Evolutionary conservation across 2,797 vertebrate species (phyloP).

Genomic region (Todus mexicanus): DNA sequence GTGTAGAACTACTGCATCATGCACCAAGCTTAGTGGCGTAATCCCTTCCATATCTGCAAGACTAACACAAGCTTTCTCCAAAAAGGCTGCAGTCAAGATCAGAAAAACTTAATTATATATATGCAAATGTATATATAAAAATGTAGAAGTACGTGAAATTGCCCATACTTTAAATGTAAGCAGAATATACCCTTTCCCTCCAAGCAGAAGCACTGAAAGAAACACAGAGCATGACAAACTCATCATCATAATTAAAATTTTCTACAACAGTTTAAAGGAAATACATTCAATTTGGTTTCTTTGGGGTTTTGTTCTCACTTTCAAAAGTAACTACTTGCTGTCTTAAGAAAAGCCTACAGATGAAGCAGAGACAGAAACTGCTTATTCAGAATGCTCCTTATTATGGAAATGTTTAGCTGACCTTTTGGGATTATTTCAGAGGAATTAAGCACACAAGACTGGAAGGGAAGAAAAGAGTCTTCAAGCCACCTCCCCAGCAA

Average conservation of each 20-base stretch:
- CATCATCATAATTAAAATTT: constrained; percentile 5
- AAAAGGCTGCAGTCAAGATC: neutral
- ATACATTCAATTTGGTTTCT: constrained; percentile 40
- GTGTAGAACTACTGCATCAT: neutral
- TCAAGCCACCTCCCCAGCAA: neutral
- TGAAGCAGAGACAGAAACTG: constrained; percentile 34
- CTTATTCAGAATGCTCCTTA: constrained; percentile 37
- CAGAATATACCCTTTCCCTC: neutral
- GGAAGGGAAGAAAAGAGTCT: constrained; percentile 48
- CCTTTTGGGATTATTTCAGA: constrained; percentile 33
- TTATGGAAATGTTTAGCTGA: constrained; percentile 52
- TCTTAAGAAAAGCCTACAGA: constrained; percentile 46
- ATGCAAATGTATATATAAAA: neutral
- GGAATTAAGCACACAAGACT: constrained; percentile 52
- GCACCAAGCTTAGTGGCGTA: neutral
- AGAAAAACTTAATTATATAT: neutral
- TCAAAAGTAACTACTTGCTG: constrained; percentile 45
- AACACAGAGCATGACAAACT: neutral
- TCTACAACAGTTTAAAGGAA: constrained; percentile 25
- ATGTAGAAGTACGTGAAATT: neutral
- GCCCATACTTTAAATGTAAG: neutral
- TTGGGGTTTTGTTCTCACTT: constrained; percentile 39
- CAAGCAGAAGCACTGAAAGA: neutral
- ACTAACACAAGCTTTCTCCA: neutral
- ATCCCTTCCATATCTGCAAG: neutral